These are phyloP conservation scores for Tyria jacobaeae DNA, from an alignment of 2,888 invertebrate genomes.

Conservation along the genomic window DNA sequence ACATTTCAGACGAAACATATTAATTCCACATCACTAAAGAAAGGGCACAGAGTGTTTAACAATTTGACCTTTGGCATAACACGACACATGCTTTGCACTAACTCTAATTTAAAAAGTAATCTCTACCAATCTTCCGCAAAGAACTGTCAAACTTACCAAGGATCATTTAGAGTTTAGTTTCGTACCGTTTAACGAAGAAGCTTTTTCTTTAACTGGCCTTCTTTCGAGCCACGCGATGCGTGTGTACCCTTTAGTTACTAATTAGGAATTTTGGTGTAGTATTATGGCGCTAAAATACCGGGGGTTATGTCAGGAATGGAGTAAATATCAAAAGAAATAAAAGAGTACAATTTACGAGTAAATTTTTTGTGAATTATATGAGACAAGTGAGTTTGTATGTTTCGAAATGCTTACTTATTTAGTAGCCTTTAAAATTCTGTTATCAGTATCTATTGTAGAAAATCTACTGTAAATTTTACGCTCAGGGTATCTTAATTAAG, in stretches of 20 bases:
- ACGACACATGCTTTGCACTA: conserved; percentile 60
- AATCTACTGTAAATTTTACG: no score
- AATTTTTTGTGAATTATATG: conserved; percentile 13
- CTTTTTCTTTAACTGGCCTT: conserved; percentile 56
- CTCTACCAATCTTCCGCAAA: conserved; percentile 27
- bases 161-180: conserved; percentile 35
- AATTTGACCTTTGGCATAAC: conserved; percentile 74
- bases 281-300: conserved; percentile 40
- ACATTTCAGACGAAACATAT: conserved; percentile 22
- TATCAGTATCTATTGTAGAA: no score
- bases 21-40: conserved; percentile 44
- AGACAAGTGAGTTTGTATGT: not conserved
- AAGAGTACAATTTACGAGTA: conserved; percentile 28
- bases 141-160: conserved; percentile 45
- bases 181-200: conserved; percentile 26
- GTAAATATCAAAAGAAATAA: conserved; percentile 46
- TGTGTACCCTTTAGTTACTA: conserved; percentile 67
- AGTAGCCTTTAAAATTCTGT: not conserved
- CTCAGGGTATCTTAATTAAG: no score
- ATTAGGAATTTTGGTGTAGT: conserved; percentile 61
- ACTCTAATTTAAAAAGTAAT: conserved; percentile 52
- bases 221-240: conserved; percentile 62
- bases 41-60: conserved; percentile 51
- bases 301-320: conserved; percentile 42
- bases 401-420: not conserved